Evolutionary conservation across 2,113 vertebrate species (phyloP), one percentile per base, ranked within the genome.

Genomic region (Rhinolophus sinicus): DNA sequence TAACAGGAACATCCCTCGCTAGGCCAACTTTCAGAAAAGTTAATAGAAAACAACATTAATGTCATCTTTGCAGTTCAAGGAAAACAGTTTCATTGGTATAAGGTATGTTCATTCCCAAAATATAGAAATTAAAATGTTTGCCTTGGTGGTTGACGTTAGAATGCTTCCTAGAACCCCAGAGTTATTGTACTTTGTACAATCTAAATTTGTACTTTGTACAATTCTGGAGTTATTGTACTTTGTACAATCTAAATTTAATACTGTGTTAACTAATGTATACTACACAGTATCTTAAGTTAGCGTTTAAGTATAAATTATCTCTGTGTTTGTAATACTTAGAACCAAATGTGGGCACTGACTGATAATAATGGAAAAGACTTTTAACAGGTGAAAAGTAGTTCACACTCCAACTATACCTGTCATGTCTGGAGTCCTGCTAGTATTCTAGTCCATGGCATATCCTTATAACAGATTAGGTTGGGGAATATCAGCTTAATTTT

Each of bases 11-110:
- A 99, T 98, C 99, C 99, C 56, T 99, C 99, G 72, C 94, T 99
- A 89, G 99, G 99, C 9, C 99, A 99, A 94, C 98, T 99, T 90
- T 99, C 99, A 86, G 99, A 99, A 96, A 99, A 99, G 95, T 85
- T 99, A 98, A 99, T 99, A 96, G 99, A 99, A 97, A 99, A 99
- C 98, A 98, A 99, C 84, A 99, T 99, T 96, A 99, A 99, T 98
- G 99, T 99, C 90, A 99, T 99, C 95, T 99, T 99, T 97, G 99
- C 99, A 30, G 99, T 99, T 97, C 99, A 99, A 98, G 99, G 99
- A 98, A 98, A 98, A 95, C 99, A 99, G 94, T 99, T 99, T 98
- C 98, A 99, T 98, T 99, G 99, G 99, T 99, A 99, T 98, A 99
- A 99, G 99, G 99, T 99, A 99, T 94, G 98, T 98, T 97, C 98